Evolutionary conservation across 2,888 invertebrate genomes (phyloP).

Genomic region (Sinodicranocentrus sp.): DNA sequence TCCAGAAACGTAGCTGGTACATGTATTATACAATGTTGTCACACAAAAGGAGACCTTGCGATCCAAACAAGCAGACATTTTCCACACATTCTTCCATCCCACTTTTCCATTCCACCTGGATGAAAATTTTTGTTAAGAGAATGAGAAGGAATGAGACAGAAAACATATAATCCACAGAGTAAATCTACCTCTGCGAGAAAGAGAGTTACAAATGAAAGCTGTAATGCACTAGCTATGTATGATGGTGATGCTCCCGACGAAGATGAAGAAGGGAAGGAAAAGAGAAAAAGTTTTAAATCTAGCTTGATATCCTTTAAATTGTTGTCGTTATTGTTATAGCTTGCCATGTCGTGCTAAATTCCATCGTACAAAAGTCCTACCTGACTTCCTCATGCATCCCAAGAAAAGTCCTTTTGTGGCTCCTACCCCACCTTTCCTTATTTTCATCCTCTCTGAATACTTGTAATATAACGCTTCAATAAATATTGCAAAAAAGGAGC

Average conservation of each 20-base stretch:
- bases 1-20: background rate
- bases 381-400: background rate
- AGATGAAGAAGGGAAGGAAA: background rate
- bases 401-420: background rate
- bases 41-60: too few species aligned
- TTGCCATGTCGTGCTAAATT: background rate
- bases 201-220: background rate
- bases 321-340: slow-evolving; percentile 16
- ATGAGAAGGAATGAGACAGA: background rate
- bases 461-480: slow-evolving; percentile 8
- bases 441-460: background rate
- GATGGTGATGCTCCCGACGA: background rate
- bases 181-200: too few species aligned
- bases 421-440: background rate
- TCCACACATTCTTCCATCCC: too few species aligned
- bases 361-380: background rate
- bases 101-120: too few species aligned
- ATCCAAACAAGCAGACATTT: too few species aligned
- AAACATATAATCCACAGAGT: too few species aligned
- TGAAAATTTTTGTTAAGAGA: background rate
- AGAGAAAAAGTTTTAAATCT: slow-evolving; percentile 18
- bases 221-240: background rate
- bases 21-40: background rate
- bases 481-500: background rate
- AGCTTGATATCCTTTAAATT: slow-evolving; percentile 21